phyloP scores from a whole-genome alignment of 1,140 invertebrate species.

The Drosophila eugracilis region DNA sequence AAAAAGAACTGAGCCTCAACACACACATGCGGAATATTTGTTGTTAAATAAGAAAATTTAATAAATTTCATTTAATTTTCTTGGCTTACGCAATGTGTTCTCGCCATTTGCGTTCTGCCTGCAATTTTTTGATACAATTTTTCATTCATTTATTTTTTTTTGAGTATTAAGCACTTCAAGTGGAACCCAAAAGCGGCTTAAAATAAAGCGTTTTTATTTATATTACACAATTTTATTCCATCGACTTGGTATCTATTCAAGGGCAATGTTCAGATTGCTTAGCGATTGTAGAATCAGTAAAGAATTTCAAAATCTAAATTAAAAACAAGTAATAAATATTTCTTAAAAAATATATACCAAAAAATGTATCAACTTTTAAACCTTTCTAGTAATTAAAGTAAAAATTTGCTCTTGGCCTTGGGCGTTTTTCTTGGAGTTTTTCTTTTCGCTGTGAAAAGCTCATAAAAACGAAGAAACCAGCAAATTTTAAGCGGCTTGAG shows the following conservation, averaged over 20 bases:
- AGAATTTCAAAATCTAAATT: too few relatives aligned
- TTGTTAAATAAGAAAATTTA: slow-evolving; percentile 26
- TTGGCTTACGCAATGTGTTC: slow-evolving; percentile 17
- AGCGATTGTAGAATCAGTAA: too few relatives aligned
- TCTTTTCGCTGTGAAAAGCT: background rate
- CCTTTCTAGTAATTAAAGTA: background rate
- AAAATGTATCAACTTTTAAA: background rate
- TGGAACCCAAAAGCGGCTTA: slow-evolving; percentile 12
- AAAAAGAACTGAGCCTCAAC: slow-evolving; percentile 5
- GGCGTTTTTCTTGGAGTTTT: background rate
- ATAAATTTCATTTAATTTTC: slow-evolving; percentile 41
- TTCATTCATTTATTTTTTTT: slow-evolving; percentile 4
- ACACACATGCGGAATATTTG: slow-evolving; percentile 6
- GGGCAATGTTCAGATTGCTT: background rate
- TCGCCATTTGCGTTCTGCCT: background rate
- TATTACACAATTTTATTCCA: background rate
- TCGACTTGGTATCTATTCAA: background rate
- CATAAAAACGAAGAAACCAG: slow-evolving; percentile 9
- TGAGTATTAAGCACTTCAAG: background rate
- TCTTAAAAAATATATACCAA: background rate
- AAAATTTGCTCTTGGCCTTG: background rate
- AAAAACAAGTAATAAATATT: too few relatives aligned
- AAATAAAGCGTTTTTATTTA: slow-evolving; percentile 7
- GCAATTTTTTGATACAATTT: background rate
- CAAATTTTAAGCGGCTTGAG: slow-evolving; percentile 32